Evolutionary conservation across 2,797 vertebrate species (phyloP).

Genomic region (Pseudopleuronectes americanus): DNA sequence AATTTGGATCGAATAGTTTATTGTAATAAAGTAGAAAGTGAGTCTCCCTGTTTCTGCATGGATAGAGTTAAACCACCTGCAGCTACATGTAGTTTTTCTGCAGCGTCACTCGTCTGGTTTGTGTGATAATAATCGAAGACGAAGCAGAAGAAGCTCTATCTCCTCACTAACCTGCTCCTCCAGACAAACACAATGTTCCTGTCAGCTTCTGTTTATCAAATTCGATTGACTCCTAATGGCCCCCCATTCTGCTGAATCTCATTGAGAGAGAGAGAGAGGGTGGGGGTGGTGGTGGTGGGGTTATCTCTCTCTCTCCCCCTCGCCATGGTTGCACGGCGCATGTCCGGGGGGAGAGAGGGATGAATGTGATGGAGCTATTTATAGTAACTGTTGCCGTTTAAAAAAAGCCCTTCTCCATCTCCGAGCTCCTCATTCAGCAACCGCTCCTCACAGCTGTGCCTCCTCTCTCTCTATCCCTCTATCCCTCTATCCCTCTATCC

Average conservation of each 20-base stretch:
- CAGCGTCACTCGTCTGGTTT: background rate
- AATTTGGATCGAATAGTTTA: too few relatives aligned
- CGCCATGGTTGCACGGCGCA: conserved; percentile 52
- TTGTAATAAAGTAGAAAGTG: too few relatives aligned
- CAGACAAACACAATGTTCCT: background rate
- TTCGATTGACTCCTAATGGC: background rate
- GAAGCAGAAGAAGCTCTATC: background rate
- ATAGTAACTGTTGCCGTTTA: conserved; percentile 77
- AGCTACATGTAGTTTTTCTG: background rate
- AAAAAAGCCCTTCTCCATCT: conserved; percentile 38
- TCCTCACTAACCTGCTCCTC: conserved; percentile 1
- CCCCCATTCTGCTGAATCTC: conserved; percentile 31
- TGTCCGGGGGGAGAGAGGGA: conserved; percentile 64
- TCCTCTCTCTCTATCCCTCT: conserved; percentile 41
- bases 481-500: conserved; percentile 36
- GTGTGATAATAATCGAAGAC: background rate
- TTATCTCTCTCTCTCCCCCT: conserved; percentile 33
- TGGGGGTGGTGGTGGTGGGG: conserved; percentile 19
- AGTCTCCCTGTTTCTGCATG: too few relatives aligned
- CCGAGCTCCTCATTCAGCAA: conserved; percentile 16
- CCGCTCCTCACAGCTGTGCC: conserved; percentile 21
- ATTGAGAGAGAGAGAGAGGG: conserved; percentile 30
- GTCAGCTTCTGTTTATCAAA: conserved; percentile 6
- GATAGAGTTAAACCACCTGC: background rate
- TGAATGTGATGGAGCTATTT: conserved; percentile 79